A percentile compares a stretch with the other conserved stretches of the same genome.
Evolutionary conservation across 2,797 vertebrate genomes (phyloP).

Genomic region (Leptatherina wallacei): DNA sequence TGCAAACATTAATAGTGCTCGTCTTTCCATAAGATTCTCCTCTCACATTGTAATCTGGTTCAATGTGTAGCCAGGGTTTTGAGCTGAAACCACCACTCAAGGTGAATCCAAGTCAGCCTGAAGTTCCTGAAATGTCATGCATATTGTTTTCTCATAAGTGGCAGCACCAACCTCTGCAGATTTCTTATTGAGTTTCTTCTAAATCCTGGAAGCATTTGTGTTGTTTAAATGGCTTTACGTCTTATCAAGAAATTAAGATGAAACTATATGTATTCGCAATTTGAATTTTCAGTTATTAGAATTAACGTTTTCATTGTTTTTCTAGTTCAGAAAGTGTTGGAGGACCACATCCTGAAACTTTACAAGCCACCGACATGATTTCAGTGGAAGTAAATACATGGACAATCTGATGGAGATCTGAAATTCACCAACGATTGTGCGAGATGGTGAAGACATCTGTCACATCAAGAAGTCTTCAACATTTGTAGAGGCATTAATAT

Average conservation of each 20-base stretch:
- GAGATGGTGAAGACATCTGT: background rate
- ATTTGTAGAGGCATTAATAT: constrained; percentile 23
- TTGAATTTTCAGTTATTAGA: background rate
- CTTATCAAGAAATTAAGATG: background rate
- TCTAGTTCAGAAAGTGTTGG: constrained; percentile 93
- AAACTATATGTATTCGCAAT: background rate
- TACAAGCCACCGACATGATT: constrained; percentile 80
- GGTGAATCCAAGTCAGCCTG: background rate
- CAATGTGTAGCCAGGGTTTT: no score
- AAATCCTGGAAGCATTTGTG: background rate
- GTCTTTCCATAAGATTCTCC: background rate
- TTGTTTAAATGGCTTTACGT: background rate
- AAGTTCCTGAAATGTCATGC: background rate
- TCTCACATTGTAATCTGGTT: background rate
- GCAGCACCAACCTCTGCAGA: background rate
- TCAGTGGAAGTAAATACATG: background rate
- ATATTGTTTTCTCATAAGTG: background rate
- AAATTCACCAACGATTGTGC: background rate
- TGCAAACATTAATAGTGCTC: background rate
- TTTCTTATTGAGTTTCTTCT: background rate
- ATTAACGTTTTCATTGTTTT: constrained; percentile 24
- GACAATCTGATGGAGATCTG: constrained; percentile 13
- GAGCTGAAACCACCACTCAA: background rate
- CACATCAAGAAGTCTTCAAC: background rate
- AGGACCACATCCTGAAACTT: constrained; percentile 92